Evolutionary conservation across 2,888 invertebrate genomes (phyloP).

Genomic region (Lycocerus yunnanus): DNA sequence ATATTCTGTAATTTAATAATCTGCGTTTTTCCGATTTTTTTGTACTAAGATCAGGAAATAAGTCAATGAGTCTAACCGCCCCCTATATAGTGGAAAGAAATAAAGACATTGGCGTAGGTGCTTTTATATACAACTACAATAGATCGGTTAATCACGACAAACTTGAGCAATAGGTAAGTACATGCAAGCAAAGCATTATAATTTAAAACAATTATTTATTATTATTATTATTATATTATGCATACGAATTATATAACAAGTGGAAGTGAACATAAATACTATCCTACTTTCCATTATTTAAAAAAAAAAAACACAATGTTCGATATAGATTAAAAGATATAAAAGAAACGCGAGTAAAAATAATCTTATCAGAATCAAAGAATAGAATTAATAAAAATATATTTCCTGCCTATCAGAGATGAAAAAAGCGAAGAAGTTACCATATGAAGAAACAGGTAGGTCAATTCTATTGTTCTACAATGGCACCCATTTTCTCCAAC

Average conservation of each 20-base stretch:
- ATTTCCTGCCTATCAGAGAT: background rate
- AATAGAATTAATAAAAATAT: background rate
- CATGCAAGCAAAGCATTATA: background rate
- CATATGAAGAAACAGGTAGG: background rate
- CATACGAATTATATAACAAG: background rate
- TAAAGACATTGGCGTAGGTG: background rate
- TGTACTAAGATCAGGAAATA: too few relatives aligned
- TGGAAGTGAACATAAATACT: background rate
- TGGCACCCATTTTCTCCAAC: background rate
- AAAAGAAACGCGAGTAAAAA: background rate
- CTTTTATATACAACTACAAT: background rate
- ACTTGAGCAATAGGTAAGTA: background rate
- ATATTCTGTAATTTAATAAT: too few relatives aligned
- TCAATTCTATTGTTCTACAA: background rate
- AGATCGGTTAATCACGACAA: background rate
- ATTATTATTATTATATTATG: background rate
- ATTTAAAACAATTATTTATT: background rate
- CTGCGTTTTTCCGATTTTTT: too few relatives aligned
- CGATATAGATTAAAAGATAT: background rate
- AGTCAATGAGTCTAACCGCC: too few relatives aligned
- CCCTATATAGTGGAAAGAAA: too few relatives aligned
- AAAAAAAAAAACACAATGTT: background rate
- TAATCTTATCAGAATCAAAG: background rate
- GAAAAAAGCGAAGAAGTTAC: background rate
- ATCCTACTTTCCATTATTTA: background rate